Base-by-base conservation (phyloP, 2,888 invertebrate species). In the Patella caerulea region DNA sequence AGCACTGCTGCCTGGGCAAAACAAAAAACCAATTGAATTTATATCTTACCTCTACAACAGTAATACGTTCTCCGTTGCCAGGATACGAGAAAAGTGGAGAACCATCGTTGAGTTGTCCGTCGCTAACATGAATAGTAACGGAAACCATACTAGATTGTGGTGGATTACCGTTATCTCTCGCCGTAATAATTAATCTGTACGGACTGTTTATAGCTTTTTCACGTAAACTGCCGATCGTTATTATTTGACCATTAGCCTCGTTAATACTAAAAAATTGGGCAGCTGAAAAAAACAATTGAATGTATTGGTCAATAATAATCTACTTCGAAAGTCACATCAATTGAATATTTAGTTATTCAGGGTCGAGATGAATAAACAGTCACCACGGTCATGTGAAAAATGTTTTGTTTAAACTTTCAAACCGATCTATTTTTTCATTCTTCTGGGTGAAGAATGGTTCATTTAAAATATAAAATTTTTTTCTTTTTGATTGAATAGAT, bases 51-150 rank as follows among this genome's bases (percentile, higher is more conserved):
- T 83, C 83, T 55, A 55, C 52, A 14, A 77, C 76, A 55, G 73
- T 55, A 4, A 76, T n/a, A 9, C 59, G 54, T 29, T 74, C 29
- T 14, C 77, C 79, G 19, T 73, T 72, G 11, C 59, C 45, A 12
- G 84, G 84, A 3, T 19, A 34, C 12, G 77, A 71, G 84, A 83
- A 84, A 56, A 77, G 56, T 0, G 86, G 85, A 19, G 77, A 75
- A n/a, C 86, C 86, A 76, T 86, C 86, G 75, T 88, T 85, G n/a
- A 83, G 79, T 71, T 85, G 85, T 56, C 85, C 86, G 72, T 83
- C 85, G 24, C 81, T 92, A 2, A 96, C 93, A 72, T 94, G 94
- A 53, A 92, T 89, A 69, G 79, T 82, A 7, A 91, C 89, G 3
- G 79, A 83, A 17, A 86, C 85, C 14, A 80, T 83, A 11, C 85